Evolutionary conservation across 2,888 invertebrate genomes (phyloP), one percentile per base, ranked within the genome.

Genomic region (Rugalucina vietnamica): DNA sequence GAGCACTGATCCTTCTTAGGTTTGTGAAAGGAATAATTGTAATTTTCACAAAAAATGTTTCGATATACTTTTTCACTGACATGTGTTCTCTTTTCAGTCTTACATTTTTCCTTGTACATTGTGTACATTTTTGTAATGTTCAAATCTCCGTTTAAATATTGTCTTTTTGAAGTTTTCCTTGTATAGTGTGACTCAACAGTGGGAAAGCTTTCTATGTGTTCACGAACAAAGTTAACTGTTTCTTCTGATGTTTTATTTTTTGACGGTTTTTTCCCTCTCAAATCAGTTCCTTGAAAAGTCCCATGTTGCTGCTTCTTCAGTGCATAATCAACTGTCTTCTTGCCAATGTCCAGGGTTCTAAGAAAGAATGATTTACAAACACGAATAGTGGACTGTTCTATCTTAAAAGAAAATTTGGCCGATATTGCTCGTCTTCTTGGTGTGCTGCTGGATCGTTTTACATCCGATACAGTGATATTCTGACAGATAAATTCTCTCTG

Each of bases 1-100:
- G 50, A 69, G 54, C 77, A 77, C 18, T 77, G 77, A 24, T 77
- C 77, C 32, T 77, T 70, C 50, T 77, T 77, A 1, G 69, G 69
- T 43, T 60, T 65, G 36, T 77, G 70, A 39, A 77, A 77, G 12
- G 77, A 77, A 18, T 50, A 71, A n/a, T 70, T 77, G 37, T 70
- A 71, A 18, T 77, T 69, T 49, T 50, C 24, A 36, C 71, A 70
- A 32, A 70, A 77, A 24, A 71, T 49, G 10, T 78, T 78, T 78
- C 70, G 34, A 32, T 78, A 70, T 14, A 34, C 70, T 54, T 43
- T 34, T 8, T n/a, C 49, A n/a, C 57, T 36, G 4, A 70, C 71
- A 65, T 21, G 18, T 39, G 65, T 77, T 43, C 43, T 50, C 2
- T 71, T 0, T 37, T n/a, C 14, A 0, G 8, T 21, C 0, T 37